Base-by-base conservation (phyloP, 2,888 invertebrate species). In the Drosophila nr. medialis region DNA sequence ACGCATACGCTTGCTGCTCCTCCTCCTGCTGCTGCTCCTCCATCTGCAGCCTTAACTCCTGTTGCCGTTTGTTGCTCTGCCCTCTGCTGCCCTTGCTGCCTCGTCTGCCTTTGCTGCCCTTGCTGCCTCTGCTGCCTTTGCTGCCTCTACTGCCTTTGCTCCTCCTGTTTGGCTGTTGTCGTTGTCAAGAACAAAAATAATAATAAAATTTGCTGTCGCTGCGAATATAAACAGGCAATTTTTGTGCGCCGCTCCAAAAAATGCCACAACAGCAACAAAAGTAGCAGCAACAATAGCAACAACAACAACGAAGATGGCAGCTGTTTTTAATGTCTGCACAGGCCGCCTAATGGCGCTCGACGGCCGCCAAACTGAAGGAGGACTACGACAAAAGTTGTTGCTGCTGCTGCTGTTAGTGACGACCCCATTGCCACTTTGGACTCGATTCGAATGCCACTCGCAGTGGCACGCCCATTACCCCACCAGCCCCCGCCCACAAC, bases 141-240 rank as follows among this genome's bases (percentile, higher is more conserved):
- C 40, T 2, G 21, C 11, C 21, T 21, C 0, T 18, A 36, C 42
- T 55, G 32, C 45, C 38, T 45, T 61, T 54, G 53, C 75, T 60
- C 58, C 67, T 40, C 38, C 56, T 54, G 54, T 21, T 27, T 40
- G n/a, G 42, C 66, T 59, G 64, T 64, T 83, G 84, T 81, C 81
- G 84, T 85, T 89, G 89, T 89, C 87, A 85, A 86, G 79, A 89
- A 89, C 86, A 82, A 86, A 87, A 88, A 87, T 87, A 85, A 85
- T 89, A 87, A 86, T 87, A 86, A 88, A 85, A 90, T 85, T 87
- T 89, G 86, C 86, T 90, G 90, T 89, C 86, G 86, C 88, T 86
- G 86, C 86, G 88, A 86, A 86, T 89, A 86, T 86, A 90, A 86
- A 89, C 86, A 86, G 90, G 90, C 89, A 87, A 89, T 86, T 86